Evolutionary conservation across 2,113 vertebrate species (phyloP).

Genomic region (Tenrec ecaudatus): DNA sequence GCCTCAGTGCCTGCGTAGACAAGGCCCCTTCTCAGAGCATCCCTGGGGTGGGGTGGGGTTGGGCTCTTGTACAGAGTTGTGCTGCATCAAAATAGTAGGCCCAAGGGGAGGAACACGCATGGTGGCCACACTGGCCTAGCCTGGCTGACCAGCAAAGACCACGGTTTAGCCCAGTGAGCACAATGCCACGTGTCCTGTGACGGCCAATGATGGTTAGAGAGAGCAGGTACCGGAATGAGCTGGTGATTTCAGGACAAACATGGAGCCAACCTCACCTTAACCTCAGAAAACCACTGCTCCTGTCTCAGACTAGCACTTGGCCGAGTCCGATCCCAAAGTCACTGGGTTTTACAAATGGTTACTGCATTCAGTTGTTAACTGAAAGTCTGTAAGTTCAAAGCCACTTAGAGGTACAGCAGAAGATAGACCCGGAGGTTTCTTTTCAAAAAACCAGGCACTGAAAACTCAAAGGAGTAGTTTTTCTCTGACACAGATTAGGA

Average conservation of each 20-base stretch:
- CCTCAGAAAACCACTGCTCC: neutral
- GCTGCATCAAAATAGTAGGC: neutral
- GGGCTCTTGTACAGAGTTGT: no score
- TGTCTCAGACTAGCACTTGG: neutral
- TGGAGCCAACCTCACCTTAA: neutral
- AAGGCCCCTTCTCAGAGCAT: neutral
- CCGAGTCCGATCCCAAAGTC: neutral
- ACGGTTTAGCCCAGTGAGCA: neutral
- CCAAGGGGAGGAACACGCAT: neutral
- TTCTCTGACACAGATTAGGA: neutral
- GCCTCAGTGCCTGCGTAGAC: conserved; percentile 9
- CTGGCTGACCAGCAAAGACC: neutral
- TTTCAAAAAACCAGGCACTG: neutral
- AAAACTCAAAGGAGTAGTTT: neutral
- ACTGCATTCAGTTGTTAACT: neutral
- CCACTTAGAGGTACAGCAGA: neutral
- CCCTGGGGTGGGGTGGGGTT: no score
- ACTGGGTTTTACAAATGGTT: neutral
- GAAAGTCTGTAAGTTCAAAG: neutral
- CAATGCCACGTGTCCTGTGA: neutral
- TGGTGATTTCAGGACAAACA: neutral
- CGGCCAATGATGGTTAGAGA: neutral
- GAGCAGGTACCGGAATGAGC: neutral
- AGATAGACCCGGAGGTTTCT: neutral
- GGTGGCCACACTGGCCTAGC: accelerated